Conservation (phyloP, 1,140 invertebrate species). For the Scylla paramamosain region DNA sequence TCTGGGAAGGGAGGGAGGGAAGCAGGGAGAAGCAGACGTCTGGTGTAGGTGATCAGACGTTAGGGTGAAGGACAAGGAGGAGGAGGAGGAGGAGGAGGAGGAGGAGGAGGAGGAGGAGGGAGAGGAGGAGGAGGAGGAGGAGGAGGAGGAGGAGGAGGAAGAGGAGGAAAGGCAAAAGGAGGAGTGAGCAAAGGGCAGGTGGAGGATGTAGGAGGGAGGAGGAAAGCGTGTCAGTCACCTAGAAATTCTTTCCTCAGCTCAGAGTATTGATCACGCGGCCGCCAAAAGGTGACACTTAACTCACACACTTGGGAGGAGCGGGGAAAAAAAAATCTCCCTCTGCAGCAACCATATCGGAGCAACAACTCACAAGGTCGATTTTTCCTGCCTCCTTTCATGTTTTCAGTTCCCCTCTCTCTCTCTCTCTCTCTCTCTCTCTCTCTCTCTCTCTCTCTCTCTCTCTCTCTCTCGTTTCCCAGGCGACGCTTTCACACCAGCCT, state of each 20-base stretch:
- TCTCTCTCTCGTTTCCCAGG: background rate
- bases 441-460: conserved; percentile 20
- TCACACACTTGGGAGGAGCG: background rate
- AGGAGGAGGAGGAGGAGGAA: background rate
- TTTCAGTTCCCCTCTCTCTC: background rate
- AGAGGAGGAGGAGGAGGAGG: background rate
- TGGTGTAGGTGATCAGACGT: background rate
- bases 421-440: conserved; percentile 20
- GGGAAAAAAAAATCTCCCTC: too few species aligned
- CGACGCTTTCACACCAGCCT: background rate
- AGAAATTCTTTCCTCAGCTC: background rate
- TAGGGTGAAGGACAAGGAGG: background rate
- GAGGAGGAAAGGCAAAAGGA: background rate
- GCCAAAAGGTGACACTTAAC: background rate
- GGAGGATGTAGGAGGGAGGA: too few species aligned
- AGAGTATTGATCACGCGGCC: background rate
- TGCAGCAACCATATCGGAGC: background rate
- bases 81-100: background rate
- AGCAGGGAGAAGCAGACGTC: background rate
- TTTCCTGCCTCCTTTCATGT: background rate
- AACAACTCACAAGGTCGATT: background rate
- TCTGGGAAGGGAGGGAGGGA: background rate
- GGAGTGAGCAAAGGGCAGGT: too few species aligned
- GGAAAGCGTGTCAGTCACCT: background rate
- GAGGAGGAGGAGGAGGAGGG: background rate